Conservation (phyloP, 2,113 vertebrate genomes). For the Pycnonotus jocosus region DNA sequence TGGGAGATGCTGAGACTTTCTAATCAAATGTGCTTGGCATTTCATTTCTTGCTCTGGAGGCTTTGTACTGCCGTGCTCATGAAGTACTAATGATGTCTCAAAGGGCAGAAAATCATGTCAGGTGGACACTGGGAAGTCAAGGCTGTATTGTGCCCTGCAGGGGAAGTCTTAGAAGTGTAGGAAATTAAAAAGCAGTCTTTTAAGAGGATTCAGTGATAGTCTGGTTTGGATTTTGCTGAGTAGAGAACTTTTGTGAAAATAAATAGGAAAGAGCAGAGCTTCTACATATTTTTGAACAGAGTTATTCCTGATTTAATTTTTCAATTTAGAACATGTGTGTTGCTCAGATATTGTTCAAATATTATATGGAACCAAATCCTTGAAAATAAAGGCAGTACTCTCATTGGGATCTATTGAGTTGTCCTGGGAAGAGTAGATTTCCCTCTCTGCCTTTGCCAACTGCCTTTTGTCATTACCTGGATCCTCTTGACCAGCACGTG, state of each 20-base stretch:
- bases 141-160: not conserved
- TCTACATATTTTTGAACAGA: not conserved
- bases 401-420: not conserved
- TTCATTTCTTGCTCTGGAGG: not conserved
- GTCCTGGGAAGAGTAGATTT: not conserved
- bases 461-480: not conserved
- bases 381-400: not conserved
- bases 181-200: not conserved
- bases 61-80: not conserved
- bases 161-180: not conserved
- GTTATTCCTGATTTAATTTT: not conserved
- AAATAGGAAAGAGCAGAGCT: not conserved
- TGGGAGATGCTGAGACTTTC: not conserved
- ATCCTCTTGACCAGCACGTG: not conserved
- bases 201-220: not conserved
- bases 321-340: not conserved
- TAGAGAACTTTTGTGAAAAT: not conserved
- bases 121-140: not conserved
- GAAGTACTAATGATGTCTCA: not conserved
- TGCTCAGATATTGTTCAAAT: not conserved
- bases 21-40: not conserved
- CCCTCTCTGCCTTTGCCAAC: not conserved
- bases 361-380: not conserved
- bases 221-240: not conserved
- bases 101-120: not conserved